Base-by-base conservation (phyloP, 2,113 vertebrate genomes). In the Aramus guarauna region DNA sequence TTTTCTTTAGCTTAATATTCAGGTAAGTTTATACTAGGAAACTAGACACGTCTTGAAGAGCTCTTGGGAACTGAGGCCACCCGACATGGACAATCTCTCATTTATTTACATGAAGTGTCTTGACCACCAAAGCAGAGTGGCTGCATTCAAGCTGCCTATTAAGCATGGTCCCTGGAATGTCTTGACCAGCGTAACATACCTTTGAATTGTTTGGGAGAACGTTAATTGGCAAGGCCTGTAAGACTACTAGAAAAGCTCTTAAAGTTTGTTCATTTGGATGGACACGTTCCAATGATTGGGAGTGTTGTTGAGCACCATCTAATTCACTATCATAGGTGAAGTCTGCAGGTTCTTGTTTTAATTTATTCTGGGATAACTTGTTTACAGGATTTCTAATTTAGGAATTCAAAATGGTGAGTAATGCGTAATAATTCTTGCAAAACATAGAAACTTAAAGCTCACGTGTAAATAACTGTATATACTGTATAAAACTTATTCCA, bases 91-190 rank as follows among this genome's bases (percentile, higher is more conserved):
- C 43, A 48, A 3, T 17, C 11, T 58, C 34, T 78, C 32, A 13
- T 72, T 60, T 67, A 67, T 10, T 23, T 19, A 9, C 0, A 2
- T 32, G 30, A 53, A n/a, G 26, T 48, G 16, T 53, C 1, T 11
- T 24, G 34, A 24, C 10, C 34, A 37, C 53, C 74, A 59, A 37
- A 39, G 15, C 6, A 11, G 22, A 30, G 13, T 29, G 27, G 21
- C 59, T 73, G 20, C 43, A 19, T 77, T 69, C 63, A 63, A 15
- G 20, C 4, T 67, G 23, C 34, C 24, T 66, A 1, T 36, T 36
- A 52, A 52, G 8, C 0, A 0, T 12, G 15, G 15, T 72, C 15
- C 19, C 11, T 64, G 43, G 13, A 64, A 47, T 1, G 3, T 39
- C 36, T 60, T 60, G 29, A 11, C 23, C 73, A 19, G 52, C 26